These are phyloP conservation scores for Poliocrania exsul DNA, from an alignment of 2,797 vertebrate genomes.

Conservation along the genomic window DNA sequence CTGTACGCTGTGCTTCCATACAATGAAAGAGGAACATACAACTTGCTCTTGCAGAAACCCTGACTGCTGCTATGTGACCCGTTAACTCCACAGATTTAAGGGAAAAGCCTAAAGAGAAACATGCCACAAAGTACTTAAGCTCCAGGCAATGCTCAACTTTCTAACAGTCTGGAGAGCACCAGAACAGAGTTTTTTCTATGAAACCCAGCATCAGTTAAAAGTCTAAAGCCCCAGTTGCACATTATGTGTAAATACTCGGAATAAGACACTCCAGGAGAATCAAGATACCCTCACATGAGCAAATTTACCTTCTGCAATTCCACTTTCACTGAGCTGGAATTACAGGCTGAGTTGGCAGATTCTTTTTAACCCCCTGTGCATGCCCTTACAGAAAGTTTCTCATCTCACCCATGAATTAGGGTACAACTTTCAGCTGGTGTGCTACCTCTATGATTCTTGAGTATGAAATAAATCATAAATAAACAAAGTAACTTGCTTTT, in stretches of 20 bases:
- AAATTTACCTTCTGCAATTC: not conserved
- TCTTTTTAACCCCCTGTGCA: not conserved
- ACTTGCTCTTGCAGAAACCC: conserved; percentile 34
- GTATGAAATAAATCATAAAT: not conserved
- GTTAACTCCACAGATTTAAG: conserved; percentile 21
- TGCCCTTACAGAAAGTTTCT: not conserved
- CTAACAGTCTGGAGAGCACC: not conserved
- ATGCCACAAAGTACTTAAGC: conserved; percentile 44
- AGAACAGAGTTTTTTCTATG: not conserved
- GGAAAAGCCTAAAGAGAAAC: conserved; percentile 60
- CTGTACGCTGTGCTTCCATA: not conserved
- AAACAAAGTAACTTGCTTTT: not conserved
- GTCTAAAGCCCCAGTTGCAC: not conserved
- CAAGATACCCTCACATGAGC: not conserved
- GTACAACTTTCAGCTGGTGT: not conserved
- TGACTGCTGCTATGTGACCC: conserved; percentile 41
- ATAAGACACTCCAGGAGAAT: not conserved
- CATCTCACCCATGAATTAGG: not conserved
- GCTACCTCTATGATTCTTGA: not conserved
- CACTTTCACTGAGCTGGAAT: not conserved
- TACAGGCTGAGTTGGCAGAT: not conserved
- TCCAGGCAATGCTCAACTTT: not conserved
- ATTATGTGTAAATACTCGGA: not conserved
- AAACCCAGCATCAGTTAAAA: not conserved
- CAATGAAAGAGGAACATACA: conserved; percentile 26